Evolutionary conservation across 2,113 vertebrate genomes (phyloP), one percentile per base, ranked within the genome.

Genomic region (Dicaeum eximium): DNA sequence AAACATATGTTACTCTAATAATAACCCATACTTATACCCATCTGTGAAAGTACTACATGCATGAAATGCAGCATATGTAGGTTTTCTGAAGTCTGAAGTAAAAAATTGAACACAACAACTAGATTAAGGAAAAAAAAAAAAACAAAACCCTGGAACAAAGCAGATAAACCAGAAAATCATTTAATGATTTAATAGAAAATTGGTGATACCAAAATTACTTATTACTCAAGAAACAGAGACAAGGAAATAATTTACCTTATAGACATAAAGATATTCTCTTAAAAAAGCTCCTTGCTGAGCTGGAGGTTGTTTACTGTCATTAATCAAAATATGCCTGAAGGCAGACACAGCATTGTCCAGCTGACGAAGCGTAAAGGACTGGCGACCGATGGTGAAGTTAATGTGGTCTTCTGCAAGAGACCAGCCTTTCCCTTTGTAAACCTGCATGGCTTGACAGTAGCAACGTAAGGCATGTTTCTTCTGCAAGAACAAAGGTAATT

Each of bases 381-480:
- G 99, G 9, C 99, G 99, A 2, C 99, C 99, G 23, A 99, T 99
- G 35, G 99, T 99, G 96, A 99, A 99, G 97, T 99, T 99, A 94
- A 99, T 99, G 72, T 99, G 99, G 95, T 99, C 99, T 92, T 99
- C 99, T 33, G 99, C 99, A 62, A 99, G 97, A 86, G 99, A 99
- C 99, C 99, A 99, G 84, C 99, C 99, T 88, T 99, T 98, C 31
- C 98, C 99, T 96, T 99, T 99, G 96, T 99, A 99, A 84, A 99
- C 99, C 97, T 99, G 99, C 99, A 99, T 99, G 81, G 99, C 99
- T 97, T 99, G 99, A 96, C 98, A 99, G 97, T 99, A 99, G 96
- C 99, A 99, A 48, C 99, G 98, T 90, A 99, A 97, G 13, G 99
- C 99, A 33, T 99, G 99, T 56, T 98, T 99, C 85, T 98, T 99